These are phyloP conservation scores for Anolis apletophallus DNA, from an alignment of 2,797 vertebrate genomes.

Conservation along the genomic window DNA sequence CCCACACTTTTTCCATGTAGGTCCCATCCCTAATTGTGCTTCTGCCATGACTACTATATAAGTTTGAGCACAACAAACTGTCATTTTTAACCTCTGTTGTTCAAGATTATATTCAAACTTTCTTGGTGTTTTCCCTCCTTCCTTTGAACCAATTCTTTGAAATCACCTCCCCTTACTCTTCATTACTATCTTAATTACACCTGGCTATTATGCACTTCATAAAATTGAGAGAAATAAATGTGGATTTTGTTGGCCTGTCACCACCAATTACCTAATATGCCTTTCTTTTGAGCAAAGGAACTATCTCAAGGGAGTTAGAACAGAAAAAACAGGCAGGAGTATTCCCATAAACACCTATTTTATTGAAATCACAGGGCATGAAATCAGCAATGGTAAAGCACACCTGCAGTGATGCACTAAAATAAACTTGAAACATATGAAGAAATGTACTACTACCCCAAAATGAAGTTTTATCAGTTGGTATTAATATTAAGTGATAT, in stretches of 20 bases:
- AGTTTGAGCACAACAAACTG: background rate
- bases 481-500: background rate
- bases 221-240: slow-evolving; percentile 56
- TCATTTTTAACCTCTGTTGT: background rate
- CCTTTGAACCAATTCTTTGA: slow-evolving; percentile 40
- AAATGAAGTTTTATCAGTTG: background rate
- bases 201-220: slow-evolving; percentile 44
- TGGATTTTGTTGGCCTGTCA: slow-evolving; percentile 53
- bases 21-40: background rate
- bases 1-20: too few relatives aligned
- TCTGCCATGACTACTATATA: background rate
- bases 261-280: slow-evolving; percentile 57
- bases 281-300: slow-evolving; percentile 37
- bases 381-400: slow-evolving; percentile 40
- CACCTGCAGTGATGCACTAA: slow-evolving; percentile 52
- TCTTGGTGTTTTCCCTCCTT: slow-evolving; percentile 6
- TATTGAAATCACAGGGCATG: slow-evolving; percentile 40
- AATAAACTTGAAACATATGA: background rate
- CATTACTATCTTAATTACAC: slow-evolving; percentile 44
- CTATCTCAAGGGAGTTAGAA: slow-evolving; percentile 23
- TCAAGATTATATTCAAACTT: slow-evolving; percentile 6
- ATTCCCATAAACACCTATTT: slow-evolving; percentile 65
- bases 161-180: slow-evolving; percentile 48
- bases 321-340: slow-evolving; percentile 41
- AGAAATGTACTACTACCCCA: background rate